phyloP scores from a whole-genome alignment of 2,113 vertebrate genomes.

The Pycnonotus jocosus region DNA sequence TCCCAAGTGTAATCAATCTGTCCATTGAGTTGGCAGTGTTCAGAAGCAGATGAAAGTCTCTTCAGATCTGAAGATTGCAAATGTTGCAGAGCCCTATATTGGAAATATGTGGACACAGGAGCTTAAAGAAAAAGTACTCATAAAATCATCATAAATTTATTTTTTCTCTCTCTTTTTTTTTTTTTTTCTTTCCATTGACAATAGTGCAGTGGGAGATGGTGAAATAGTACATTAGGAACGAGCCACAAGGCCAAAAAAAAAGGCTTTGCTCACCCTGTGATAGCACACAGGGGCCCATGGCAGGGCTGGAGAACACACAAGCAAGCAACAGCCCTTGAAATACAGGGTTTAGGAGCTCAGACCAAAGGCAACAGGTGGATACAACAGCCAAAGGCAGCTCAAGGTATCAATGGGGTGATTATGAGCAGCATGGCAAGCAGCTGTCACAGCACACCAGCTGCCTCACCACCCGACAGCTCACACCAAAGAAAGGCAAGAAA shows the following conservation, averaged over 20 bases:
- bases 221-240: neutral
- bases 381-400: neutral
- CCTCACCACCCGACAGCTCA: neutral
- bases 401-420: slow-evolving; percentile 46
- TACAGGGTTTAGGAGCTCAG: neutral
- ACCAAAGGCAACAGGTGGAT: slow-evolving; percentile 52
- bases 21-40: neutral
- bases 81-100: neutral
- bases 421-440: neutral
- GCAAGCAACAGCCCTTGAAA: neutral
- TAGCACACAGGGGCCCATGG: rapidly evolving
- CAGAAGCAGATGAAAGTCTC: neutral
- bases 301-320: neutral
- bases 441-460: slow-evolving; percentile 36
- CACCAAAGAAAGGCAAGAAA: neutral
- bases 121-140: neutral
- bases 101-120: neutral
- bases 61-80: neutral
- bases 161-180: neutral
- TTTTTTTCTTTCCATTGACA: neutral
- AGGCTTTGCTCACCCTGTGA: neutral
- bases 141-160: neutral
- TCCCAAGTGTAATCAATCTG: neutral
- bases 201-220: neutral
- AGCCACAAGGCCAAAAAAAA: neutral